Evolutionary conservation across 2,113 vertebrate genomes (phyloP).

Genomic region (Andinoacara biseriatus): DNA sequence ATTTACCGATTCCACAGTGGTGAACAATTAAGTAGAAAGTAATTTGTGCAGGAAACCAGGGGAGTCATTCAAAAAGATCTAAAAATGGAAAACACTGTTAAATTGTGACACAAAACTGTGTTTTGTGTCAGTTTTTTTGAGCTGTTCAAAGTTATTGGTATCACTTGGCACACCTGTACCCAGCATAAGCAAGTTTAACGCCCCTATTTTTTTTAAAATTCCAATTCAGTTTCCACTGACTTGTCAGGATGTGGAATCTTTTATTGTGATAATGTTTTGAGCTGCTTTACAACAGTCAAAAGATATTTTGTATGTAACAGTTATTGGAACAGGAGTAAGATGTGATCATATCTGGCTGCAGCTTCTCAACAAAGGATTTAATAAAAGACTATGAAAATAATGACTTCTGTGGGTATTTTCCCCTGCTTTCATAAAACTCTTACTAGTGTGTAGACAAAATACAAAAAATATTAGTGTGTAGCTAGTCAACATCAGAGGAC

Average conservation of each 20-base stretch:
- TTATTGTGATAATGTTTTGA: conserved; percentile 1
- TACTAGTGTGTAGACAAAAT: not conserved
- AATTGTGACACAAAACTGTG: not conserved
- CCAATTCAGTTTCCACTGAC: not conserved
- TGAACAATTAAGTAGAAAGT: conserved; percentile 5
- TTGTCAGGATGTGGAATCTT: not conserved
- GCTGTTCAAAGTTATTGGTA: not conserved
- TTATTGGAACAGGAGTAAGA: not conserved
- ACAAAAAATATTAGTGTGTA: not conserved
- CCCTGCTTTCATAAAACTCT: not conserved
- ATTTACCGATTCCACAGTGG: not conserved
- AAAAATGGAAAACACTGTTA: conserved; percentile 6
- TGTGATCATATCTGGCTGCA: not conserved
- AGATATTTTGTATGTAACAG: not conserved
- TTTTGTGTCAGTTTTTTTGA: not conserved
- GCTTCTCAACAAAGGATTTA: conserved; percentile 4
- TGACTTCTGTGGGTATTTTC: conserved; percentile 9
- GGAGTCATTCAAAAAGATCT: not conserved
- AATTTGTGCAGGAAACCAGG: conserved; percentile 15
- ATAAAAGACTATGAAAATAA: conserved; percentile 12
- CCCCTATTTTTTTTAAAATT: not conserved
- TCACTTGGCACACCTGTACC: not conserved
- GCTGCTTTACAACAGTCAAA: conserved; percentile 4
- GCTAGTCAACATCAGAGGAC: not conserved
- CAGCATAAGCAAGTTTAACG: not conserved